Evolutionary conservation across 2,797 vertebrate species (phyloP), one percentile per base, ranked within the genome.

Genomic region (Pipistrellus pygmaeus): DNA sequence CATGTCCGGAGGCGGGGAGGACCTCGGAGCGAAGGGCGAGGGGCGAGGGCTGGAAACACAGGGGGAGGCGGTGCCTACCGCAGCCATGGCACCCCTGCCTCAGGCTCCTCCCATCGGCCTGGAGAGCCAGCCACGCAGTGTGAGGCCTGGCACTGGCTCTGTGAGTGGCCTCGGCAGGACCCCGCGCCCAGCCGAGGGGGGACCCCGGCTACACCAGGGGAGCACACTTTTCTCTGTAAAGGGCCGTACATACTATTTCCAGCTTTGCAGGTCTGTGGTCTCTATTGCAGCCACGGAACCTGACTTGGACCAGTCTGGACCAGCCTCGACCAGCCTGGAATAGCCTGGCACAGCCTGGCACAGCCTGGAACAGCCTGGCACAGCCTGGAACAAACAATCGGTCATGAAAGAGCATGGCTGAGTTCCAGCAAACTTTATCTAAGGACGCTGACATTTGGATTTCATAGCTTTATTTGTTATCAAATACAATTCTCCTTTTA

Each of bases 201-300:
- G 10, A 25, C 51, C 4, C 5, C 0, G 1, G 1, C 18, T 53
- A 5, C 20, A 38, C 4, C 27, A 11, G 30, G 27, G 0, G 18
- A 55, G 46, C 27, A 8, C 13, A 8, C n/a, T 55, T 66, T 55
- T 72, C 64, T 55, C 55, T 27, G 7, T 15, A 13, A 76, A 64
- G 12, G 20, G 8, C 23, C 25, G 14, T 8, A 10, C 0, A 27
- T 27, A n/a, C n/a, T n/a, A 3, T 3, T 30, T 89, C 44, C 8
- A 10, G 13, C 44, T 48, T 60, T 30, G 30, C 0, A 6, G 30
- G 64, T 41, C 15, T 8, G 7, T 1, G 1, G 17, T 51, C 8
- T 89, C 53, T 32, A 21, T 51, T 1, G 2, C 21, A 27, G 18
- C 11, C 8, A 25, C 21, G 51, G 5, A 6, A 7, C 75, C 55